Conservation (phyloP, 2,797 vertebrate species). For the Melanotaenia trifasciata region DNA sequence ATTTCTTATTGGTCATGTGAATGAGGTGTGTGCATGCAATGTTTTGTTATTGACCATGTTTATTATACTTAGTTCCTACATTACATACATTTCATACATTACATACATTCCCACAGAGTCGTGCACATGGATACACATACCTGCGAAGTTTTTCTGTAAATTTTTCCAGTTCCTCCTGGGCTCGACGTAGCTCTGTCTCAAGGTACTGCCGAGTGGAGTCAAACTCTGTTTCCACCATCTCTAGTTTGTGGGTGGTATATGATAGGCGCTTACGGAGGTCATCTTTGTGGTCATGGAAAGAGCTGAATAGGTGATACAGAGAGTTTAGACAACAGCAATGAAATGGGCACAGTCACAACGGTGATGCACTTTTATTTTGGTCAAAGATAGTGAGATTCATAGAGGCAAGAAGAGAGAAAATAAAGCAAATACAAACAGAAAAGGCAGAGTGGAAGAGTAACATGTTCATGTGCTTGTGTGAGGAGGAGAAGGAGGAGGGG, state of each 20-base stretch:
- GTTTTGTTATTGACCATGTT: not conserved
- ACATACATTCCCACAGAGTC: not conserved
- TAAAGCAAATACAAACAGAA: constrained; percentile 1
- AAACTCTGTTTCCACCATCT: constrained; percentile 95
- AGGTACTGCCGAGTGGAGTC: constrained; percentile 95
- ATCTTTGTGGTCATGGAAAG: constrained; percentile 95
- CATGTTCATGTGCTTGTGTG: constrained; percentile 36
- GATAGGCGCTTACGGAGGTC: constrained; percentile 94
- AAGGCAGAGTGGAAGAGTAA: constrained; percentile 24
- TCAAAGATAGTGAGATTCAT: constrained; percentile 21
- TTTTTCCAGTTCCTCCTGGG: constrained; percentile 96
- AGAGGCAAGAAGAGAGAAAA: not conserved
- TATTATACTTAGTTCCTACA: not conserved
- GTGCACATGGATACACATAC: constrained; percentile 69
- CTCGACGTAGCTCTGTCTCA: constrained; percentile 93
- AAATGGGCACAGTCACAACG: constrained; percentile 17
- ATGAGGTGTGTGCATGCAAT: not conserved
- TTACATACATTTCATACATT: not conserved
- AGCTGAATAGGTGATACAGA: constrained; percentile 79
- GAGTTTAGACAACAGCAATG: constrained; percentile 24
- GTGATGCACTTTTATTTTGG: constrained; percentile 3
- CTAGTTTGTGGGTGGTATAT: constrained; percentile 94
- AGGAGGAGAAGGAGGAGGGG: constrained; percentile 3
- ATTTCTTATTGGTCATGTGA: not conserved
- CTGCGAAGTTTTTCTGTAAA: constrained; percentile 95